phyloP scores from a whole-genome alignment of 2,113 vertebrate genomes.

The Microcebus lehilahytsara region DNA sequence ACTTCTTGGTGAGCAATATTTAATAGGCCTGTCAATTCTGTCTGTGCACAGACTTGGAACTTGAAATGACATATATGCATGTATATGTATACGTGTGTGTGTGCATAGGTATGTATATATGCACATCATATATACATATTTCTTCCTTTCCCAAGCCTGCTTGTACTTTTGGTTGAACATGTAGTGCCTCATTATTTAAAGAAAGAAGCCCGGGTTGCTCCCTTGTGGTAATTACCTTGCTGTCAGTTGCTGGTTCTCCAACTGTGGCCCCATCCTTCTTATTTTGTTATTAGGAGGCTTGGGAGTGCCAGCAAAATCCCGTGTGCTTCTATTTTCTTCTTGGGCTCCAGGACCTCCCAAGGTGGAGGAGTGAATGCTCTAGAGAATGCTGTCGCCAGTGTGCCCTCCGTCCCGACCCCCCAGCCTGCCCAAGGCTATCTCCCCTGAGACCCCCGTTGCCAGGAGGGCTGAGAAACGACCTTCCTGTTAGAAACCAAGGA shows the following conservation, averaged over 20 bases:
- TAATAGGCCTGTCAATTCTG: slow-evolving; percentile 3
- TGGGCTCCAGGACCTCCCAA: background rate
- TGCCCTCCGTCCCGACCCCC: background rate
- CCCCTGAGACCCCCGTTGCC: background rate
- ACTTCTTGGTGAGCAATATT: background rate
- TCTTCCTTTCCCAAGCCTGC: background rate
- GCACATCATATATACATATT: background rate
- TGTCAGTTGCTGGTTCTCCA: background rate
- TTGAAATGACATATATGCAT: background rate
- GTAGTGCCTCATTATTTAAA: background rate
- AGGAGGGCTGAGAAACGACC: background rate
- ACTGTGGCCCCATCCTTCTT: background rate
- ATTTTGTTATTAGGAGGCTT: background rate
- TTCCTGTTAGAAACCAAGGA: background rate
- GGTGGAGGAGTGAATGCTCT: background rate
- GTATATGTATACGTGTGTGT: background rate
- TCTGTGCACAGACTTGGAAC: background rate
- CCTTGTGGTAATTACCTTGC: background rate
- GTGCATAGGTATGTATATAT: background rate
- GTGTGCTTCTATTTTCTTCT: background rate
- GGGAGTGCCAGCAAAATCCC: background rate
- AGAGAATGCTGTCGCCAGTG: background rate
- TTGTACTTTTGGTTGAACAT: background rate
- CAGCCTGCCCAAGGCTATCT: background rate
- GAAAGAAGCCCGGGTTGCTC: background rate